Evolutionary conservation across 2,888 invertebrate species (phyloP).

Genomic region (Drosophila pegasa): DNA sequence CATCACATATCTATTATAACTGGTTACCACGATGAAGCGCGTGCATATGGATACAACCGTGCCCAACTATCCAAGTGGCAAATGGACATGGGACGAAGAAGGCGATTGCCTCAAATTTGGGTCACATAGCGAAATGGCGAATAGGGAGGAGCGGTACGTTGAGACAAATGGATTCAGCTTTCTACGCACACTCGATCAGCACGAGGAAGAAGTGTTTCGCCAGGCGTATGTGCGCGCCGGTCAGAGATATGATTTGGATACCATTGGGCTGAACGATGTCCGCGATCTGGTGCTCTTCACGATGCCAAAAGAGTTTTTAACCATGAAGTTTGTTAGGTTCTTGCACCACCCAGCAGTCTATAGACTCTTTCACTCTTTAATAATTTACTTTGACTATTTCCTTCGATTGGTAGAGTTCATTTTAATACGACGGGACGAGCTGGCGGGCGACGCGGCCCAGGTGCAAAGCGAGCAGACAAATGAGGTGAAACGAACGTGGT

Average conservation of each 20-base stretch:
- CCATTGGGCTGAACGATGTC: constrained; percentile 80
- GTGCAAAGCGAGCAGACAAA: constrained; percentile 77
- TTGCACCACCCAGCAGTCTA: constrained; percentile 75
- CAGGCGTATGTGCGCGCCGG: constrained; percentile 71
- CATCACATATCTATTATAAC: background rate
- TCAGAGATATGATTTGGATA: constrained; percentile 72
- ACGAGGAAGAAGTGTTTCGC: constrained; percentile 81
- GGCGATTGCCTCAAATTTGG: constrained; percentile 65
- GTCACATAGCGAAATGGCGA: constrained; percentile 39
- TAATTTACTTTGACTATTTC: constrained; percentile 83
- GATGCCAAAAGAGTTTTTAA: constrained; percentile 75
- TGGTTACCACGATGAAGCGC: constrained; percentile 21
- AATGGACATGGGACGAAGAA: constrained; percentile 76
- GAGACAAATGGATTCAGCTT: constrained; percentile 73
- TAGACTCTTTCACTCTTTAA: constrained; percentile 63
- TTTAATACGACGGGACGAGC: constrained; percentile 81
- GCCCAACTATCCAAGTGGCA: constrained; percentile 78
- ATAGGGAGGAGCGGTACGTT: constrained; percentile 53
- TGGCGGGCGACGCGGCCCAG: constrained; percentile 67
- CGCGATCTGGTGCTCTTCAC: constrained; percentile 81
- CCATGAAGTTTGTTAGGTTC: constrained; percentile 74
- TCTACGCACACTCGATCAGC: constrained; percentile 69
- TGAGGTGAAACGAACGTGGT: constrained; percentile 76
- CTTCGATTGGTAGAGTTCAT: constrained; percentile 81
- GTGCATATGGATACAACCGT: constrained; percentile 66